These are phyloP conservation scores for Ancistrus triradiatus DNA, from an alignment of 2,113 vertebrate species.

Conservation along the genomic window DNA sequence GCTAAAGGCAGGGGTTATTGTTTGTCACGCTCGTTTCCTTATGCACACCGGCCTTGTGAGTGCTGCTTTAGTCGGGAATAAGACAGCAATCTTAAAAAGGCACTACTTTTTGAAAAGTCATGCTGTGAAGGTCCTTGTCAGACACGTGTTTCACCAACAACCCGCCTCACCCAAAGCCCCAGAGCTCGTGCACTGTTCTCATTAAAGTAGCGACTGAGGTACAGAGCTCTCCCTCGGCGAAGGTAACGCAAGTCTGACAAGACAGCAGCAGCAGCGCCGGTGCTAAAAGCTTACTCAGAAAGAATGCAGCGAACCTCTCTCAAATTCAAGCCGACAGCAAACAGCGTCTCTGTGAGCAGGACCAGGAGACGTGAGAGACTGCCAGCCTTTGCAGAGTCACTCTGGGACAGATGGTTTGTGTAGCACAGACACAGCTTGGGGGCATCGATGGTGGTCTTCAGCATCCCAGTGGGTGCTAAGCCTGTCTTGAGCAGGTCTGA, in stretches of 20 bases:
- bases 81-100: too few relatives aligned
- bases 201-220: constrained; percentile 20
- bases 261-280: background rate
- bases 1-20: too few relatives aligned
- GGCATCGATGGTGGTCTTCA: background rate
- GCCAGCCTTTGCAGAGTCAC: constrained; percentile 3
- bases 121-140: background rate
- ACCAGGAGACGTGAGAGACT: constrained; percentile 6
- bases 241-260: background rate
- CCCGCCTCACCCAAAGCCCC: constrained; percentile 5
- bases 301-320: constrained; percentile 13
- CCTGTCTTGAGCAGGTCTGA: background rate
- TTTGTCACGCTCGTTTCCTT: too few relatives aligned
- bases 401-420: constrained; percentile 19
- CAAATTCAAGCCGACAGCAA: constrained; percentile 30
- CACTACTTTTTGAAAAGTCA: too few relatives aligned
- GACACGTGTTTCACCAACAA: constrained; percentile 12
- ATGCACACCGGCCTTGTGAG: too few relatives aligned
- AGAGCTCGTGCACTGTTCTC: constrained; percentile 10
- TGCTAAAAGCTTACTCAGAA: constrained; percentile 20
- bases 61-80: too few relatives aligned
- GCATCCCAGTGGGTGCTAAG: constrained; percentile 1
- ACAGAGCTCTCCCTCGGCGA: background rate
- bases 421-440: background rate
- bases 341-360: constrained; percentile 8